A percentile compares a stretch with the other conserved stretches of the same genome.
Conservation (phyloP, 1,140 invertebrate species). For the Apis laboriosa region DNA sequence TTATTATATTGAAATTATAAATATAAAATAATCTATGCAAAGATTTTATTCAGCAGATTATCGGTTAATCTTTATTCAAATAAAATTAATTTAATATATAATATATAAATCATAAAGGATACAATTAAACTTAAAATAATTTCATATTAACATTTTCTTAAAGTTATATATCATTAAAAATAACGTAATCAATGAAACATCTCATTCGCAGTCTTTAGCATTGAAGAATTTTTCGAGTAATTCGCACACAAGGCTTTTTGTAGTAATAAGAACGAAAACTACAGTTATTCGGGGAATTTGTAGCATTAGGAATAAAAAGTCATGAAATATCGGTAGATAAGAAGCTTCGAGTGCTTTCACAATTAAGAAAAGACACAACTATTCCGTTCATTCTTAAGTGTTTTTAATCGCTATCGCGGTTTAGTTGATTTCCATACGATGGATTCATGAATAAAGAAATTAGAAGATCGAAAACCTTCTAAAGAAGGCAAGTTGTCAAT, state of each 20-base stretch:
- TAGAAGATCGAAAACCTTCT: slow-evolving; percentile 14
- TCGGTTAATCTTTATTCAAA: not conserved
- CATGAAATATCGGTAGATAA: slow-evolving; percentile 8
- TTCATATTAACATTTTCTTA: not conserved
- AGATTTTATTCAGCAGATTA: not conserved
- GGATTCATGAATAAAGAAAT: slow-evolving; percentile 58
- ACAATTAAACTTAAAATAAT: too few species aligned
- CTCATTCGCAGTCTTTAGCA: not conserved
- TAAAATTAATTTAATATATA: not conserved
- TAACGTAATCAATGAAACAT: not conserved
- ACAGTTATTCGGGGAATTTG: slow-evolving; percentile 14
- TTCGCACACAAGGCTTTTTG: slow-evolving; percentile 4
- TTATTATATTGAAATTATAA: too few species aligned
- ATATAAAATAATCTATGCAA: too few species aligned
- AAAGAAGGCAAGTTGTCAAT: slow-evolving; percentile 49
- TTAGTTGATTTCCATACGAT: slow-evolving; percentile 58
- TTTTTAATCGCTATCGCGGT: slow-evolving; percentile 46
- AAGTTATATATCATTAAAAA: too few species aligned
- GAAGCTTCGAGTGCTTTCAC: slow-evolving; percentile 1
- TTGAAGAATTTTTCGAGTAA: not conserved
- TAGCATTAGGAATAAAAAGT: not conserved
- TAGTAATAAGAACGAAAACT: not conserved
- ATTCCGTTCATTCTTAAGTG: slow-evolving; percentile 44
- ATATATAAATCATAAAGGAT: too few species aligned
- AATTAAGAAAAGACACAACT: slow-evolving; percentile 43